These are phyloP conservation scores for Apocrypta bakeri DNA, from an alignment of 1,140 invertebrate species.

Conservation along the genomic window DNA sequence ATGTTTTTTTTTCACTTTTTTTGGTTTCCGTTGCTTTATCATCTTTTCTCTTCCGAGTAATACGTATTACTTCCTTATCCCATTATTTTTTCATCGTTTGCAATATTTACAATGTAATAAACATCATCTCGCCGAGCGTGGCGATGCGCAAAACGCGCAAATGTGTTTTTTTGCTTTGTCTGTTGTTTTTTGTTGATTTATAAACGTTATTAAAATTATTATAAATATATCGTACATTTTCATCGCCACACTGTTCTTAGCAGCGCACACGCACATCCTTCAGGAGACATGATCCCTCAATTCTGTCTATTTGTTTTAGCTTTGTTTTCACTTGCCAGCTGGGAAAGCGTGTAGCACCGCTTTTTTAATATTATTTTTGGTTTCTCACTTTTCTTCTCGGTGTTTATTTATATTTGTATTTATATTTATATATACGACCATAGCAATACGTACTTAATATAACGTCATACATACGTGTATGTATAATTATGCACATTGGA, in stretches of 20 bases:
- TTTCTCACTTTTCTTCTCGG: slow-evolving; percentile 53
- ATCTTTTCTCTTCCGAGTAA: slow-evolving; percentile 55
- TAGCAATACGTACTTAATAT: slow-evolving; percentile 50
- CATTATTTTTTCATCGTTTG: slow-evolving; percentile 16
- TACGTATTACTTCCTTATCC: slow-evolving; percentile 58
- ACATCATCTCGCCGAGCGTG: slow-evolving; percentile 58
- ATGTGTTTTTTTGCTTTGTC: slow-evolving; percentile 13
- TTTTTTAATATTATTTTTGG: slow-evolving; percentile 32
- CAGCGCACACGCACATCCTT: slow-evolving; percentile 44
- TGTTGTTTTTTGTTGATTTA: slow-evolving; percentile 60
- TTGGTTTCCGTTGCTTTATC: slow-evolving; percentile 56
- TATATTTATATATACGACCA: slow-evolving; percentile 55
- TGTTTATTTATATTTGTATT: slow-evolving; percentile 54
- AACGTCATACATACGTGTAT: slow-evolving; percentile 53
- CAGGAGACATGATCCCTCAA: slow-evolving; percentile 28
- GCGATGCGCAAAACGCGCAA: slow-evolving; percentile 49
- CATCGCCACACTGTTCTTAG: slow-evolving; percentile 35
- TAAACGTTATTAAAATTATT: slow-evolving; percentile 75
- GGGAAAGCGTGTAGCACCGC: slow-evolving; percentile 21
- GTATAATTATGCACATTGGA: slow-evolving; percentile 69
- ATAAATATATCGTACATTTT: slow-evolving; percentile 73
- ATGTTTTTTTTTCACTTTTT: slow-evolving; percentile 58
- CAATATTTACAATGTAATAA: slow-evolving; percentile 64
- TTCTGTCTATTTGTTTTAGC: slow-evolving; percentile 7
- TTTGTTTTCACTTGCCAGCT: slow-evolving; percentile 27